Evolutionary conservation across 2,888 invertebrate species (phyloP), one percentile per base, ranked within the genome.

Genomic region (Caenorhabditis afra): DNA sequence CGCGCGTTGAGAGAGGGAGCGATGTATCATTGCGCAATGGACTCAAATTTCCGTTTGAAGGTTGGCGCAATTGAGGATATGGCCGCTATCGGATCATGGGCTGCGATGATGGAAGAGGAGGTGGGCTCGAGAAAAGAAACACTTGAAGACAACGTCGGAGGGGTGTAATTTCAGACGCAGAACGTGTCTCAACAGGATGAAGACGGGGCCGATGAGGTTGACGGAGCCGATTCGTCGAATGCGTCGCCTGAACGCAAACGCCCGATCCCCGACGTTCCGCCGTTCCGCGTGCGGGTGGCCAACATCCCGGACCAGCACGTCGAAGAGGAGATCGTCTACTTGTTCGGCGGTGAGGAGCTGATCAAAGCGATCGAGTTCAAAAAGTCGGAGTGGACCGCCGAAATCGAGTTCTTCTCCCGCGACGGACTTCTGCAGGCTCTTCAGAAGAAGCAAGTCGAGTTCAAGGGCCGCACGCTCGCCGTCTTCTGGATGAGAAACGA

Each of bases 311-410:
- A 12, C 12, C 44, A 14, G 5, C 79, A 79, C 52, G 16, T 23
- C 8, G 64, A 79, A 57, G 79, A 79, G 23, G 79, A 79, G 20
- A 20, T 79, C 16, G 35, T 79, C 16, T 79, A 59, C 64, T 74
- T 53, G 18, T 79, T 79, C 37, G 79, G 79, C 20, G 74, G 68
- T 10, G 79, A 79, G 11, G 12, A 55, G 7, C 18, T 39, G 23
- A 45, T 75, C 14, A 75, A 65, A 52, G 3, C 12, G 2, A 16
- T 59, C 20, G 67, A 67, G 5, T 50, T 75, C 16, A 52, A 44
- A 11, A 61, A 61, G 44, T 61, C 53, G 22, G 58, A 62, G 5
- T 68, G 68, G 3, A 61, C 67, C 3, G 79, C 79, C 7, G 74
- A 73, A 22, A 58, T 79, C 12, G 79, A 79, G 11, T 79, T 68